Conservation (phyloP, 2,888 invertebrate species). For the Leptinotarsa rubiginosa region DNA sequence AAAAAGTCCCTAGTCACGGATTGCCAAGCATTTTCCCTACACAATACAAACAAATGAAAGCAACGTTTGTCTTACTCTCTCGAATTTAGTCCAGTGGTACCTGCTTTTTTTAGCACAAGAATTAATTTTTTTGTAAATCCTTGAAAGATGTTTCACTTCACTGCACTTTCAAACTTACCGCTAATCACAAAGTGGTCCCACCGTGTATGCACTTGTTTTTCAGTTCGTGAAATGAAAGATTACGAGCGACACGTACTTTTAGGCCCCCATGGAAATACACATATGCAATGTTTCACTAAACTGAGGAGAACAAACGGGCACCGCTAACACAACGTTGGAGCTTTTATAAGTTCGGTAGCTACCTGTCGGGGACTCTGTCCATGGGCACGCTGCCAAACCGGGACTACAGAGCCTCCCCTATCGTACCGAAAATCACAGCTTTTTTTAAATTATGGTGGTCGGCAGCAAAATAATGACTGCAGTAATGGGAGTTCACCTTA, state of each 20-base stretch:
- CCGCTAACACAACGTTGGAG: constrained; percentile 66
- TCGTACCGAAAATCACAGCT: constrained; percentile 22
- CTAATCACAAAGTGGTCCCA: constrained; percentile 63
- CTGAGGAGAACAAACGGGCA: constrained; percentile 70
- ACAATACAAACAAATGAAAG: constrained; percentile 5
- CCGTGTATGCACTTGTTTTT: constrained; percentile 57
- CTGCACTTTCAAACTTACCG: constrained; percentile 62
- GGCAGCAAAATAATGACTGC: background rate
- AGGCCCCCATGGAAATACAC: constrained; percentile 62
- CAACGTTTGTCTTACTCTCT: constrained; percentile 9
- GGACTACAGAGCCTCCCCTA: constrained; percentile 44
- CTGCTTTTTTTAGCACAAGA: background rate
- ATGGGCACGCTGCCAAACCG: constrained; percentile 61
- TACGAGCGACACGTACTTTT: constrained; percentile 53
- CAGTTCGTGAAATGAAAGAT: constrained; percentile 46
- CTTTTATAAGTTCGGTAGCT: constrained; percentile 73
- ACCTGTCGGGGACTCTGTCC: constrained; percentile 67
- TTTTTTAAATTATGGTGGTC: background rate
- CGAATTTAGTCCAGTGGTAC: constrained; percentile 7
- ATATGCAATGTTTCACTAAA: constrained; percentile 39
- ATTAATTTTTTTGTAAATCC: constrained; percentile 6
- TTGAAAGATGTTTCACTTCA: constrained; percentile 44
- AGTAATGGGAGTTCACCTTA: background rate
- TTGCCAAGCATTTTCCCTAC: background rate
- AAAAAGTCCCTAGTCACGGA: background rate